Base-by-base conservation (phyloP, 2,113 vertebrate genomes). In the Myocastor coypus region DNA sequence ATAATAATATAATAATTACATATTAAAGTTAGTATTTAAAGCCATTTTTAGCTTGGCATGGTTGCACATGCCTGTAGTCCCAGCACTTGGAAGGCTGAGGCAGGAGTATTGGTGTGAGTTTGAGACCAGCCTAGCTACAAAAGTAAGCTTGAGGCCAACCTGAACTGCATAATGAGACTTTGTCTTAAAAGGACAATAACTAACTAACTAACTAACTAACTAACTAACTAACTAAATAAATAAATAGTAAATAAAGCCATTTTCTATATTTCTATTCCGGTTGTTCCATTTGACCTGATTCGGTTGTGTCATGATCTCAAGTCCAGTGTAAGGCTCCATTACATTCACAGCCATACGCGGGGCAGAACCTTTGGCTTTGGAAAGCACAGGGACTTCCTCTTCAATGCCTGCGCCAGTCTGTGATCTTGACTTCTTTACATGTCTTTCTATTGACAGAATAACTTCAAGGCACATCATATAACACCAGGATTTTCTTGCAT, bases 401-500 rank as follows among this genome's bases (percentile, higher is more conserved):
- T 84, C 14, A 28, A 59, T 73, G 2, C 10, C 10, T 1, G 0
- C 77, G 37, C n/a, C 61, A 52, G 34, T 86, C 61, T 42, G 28
- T 86, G 68, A 46, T 46, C 42, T 52, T 83, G 68, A 87, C 37
- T 46, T 82, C 50, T 81, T 66, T 46, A 10, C 16, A 69, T 82
- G 46, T 42, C 57, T 91, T 68, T n/a, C 61, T 34, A 81, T 12
- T 91, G 80, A 92, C 37, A 77, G 88, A 82, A 83, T 91, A 63
- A 91, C 86, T 85, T 42, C 68, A 26, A 88, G 83, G 28, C 20
- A 83, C 50, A 30, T 90, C 2, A n/a, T 87, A 83, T 12, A 88
- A 77, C 7, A 46, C n/a, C 3, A 32, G 17, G 2, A 83, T 93
- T 96, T 89, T 26, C 78, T 92, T 89, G 4, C 92, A 63, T 94